A percentile compares a stretch with the other conserved stretches of the same genome.
Evolutionary conservation across 2,888 invertebrate species (phyloP).

Genomic region (Lasioglossum zephyrum): DNA sequence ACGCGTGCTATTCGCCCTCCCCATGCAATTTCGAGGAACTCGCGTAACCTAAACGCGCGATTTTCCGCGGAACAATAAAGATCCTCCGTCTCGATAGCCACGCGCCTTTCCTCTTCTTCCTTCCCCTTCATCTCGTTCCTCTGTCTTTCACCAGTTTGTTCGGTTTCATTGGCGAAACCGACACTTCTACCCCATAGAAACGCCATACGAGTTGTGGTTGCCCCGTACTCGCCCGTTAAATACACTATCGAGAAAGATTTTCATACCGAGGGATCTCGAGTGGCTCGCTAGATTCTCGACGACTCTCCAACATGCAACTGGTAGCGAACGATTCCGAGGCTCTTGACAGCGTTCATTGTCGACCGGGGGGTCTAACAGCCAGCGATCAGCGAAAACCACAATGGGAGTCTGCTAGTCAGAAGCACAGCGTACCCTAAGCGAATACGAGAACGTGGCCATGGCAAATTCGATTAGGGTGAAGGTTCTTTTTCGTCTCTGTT

Average conservation of each 20-base stretch:
- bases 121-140: not conserved
- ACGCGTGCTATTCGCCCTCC: constrained; percentile 1
- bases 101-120: not conserved
- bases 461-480: constrained; percentile 38
- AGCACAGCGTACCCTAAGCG: constrained; percentile 8
- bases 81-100: constrained; percentile 24
- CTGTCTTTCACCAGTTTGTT: not conserved
- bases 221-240: constrained; percentile 68
- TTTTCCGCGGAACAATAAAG: constrained; percentile 20
- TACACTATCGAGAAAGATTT: constrained; percentile 71
- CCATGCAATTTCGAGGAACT: constrained; percentile 48
- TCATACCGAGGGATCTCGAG: constrained; percentile 52
- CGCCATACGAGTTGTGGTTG: constrained; percentile 10
- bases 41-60: constrained; percentile 14
- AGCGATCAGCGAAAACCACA: constrained; percentile 18
- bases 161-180: not conserved
- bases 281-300: constrained; percentile 56
- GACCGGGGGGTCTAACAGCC: constrained; percentile 19
- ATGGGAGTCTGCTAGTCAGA: constrained; percentile 19
- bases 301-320: constrained; percentile 79
- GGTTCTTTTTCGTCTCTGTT: not conserved
- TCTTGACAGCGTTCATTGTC: constrained; percentile 71
- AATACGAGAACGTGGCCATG: constrained; percentile 46
- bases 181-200: constrained; percentile 43
- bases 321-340: constrained; percentile 77